Evolutionary conservation across 2,888 invertebrate species (phyloP), one percentile per base, ranked within the genome.

Genomic region (Apamea sordens): DNA sequence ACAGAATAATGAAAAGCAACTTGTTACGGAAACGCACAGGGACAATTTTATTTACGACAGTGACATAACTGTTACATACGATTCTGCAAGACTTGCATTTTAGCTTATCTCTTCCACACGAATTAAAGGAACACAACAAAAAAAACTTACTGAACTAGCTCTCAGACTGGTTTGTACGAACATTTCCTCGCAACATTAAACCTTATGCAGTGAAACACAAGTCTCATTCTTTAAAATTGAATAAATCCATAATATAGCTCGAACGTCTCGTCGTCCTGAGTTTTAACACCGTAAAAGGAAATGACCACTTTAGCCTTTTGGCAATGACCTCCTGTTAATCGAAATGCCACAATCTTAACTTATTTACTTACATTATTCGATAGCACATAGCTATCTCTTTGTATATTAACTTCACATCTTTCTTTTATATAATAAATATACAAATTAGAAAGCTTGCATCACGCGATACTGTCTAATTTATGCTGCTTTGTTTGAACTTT

Each of bases 271-370:
- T 92, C 92, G 92, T 92, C 93, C 91, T 87, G 90, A 93, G 94
- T 94, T 94, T 95, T 95, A 94, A 93, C 90, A 88, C 96, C 96
- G 92, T 95, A 95, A 94, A 95, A 94, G 96, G 96, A 94, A 94
- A 95, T 92, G 92, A 93, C 96, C 90, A 93, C 94, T 93, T 95
- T 91, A 93, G 92, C 91, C 93, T 96, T 96, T 97, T 95, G 96
- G 95, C 95, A 96, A 95, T 95, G 95, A 95, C 95, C 95, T 94
- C 94, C 93, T 93, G 90, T 89, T 89, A 90, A 93, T 93, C 90
- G 89, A 92, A 93, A 92, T 92, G 92, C 90, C 92, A 90, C 91
- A 91, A 90, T 90, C 81, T 89, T 86, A 84, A 83, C 73, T 83
- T 79, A 84, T 80, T 83, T 78, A 80, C 76, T 75, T 79, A 85